Evolutionary conservation across 2,888 invertebrate species (phyloP).

Genomic region (Drosophila testacea): DNA sequence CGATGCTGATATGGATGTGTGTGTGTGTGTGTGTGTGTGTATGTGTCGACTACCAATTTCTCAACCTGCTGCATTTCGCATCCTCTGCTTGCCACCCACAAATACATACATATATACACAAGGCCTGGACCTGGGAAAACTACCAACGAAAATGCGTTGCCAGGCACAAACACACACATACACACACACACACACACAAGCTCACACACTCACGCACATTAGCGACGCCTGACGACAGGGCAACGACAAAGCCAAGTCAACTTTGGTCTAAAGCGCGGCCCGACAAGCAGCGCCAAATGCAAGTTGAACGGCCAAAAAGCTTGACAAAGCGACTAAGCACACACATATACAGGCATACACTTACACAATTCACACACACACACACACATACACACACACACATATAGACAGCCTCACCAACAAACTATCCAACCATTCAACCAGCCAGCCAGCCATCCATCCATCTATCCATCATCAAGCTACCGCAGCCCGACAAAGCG

Average conservation of each 20-base stretch:
- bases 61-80: constrained; percentile 23
- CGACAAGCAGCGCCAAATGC: constrained; percentile 36
- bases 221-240: constrained; percentile 50
- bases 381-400: constrained; percentile 2
- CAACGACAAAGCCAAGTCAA: constrained; percentile 59
- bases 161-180: constrained; percentile 22
- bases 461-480: constrained; percentile 7
- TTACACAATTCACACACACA: constrained; percentile 4
- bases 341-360: constrained; percentile 12
- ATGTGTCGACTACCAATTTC: constrained; percentile 21
- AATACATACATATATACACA: constrained; percentile 7
- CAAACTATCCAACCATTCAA: too few species aligned
- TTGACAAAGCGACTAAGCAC: constrained; percentile 38
- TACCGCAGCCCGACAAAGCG: not conserved
- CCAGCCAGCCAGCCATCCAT: too few species aligned
- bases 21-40: not conserved
- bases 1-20: constrained; percentile 26
- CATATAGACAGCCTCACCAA: not conserved
- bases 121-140: constrained; percentile 18
- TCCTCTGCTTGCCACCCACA: constrained; percentile 26
- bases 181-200: constrained; percentile 8
- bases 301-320: constrained; percentile 34
- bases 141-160: constrained; percentile 52
- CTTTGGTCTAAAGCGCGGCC: constrained; percentile 48
- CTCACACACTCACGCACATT: constrained; percentile 26